These are phyloP conservation scores for Carapus acus DNA, from an alignment of 2,797 vertebrate species.

Conservation along the genomic window DNA sequence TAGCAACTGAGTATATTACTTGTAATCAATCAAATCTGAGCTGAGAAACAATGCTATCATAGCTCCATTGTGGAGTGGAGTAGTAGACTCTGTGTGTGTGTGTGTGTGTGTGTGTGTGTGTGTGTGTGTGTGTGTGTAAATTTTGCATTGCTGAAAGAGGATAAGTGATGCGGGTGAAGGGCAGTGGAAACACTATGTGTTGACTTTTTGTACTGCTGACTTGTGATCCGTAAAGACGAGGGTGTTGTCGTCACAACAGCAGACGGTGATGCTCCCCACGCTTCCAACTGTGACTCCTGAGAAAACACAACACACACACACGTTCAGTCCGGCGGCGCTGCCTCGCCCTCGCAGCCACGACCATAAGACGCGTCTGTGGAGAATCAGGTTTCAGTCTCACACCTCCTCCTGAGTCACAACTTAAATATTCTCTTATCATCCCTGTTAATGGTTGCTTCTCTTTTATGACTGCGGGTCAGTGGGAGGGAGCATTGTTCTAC, in stretches of 20 bases:
- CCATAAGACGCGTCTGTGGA: background rate
- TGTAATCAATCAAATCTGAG: too few relatives aligned
- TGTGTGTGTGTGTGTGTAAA: too few relatives aligned
- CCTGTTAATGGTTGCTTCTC: slow-evolving; percentile 51
- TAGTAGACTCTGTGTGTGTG: too few relatives aligned
- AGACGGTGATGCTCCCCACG: slow-evolving; percentile 1
- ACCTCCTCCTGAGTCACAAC: slow-evolving; percentile 14
- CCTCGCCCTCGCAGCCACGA: too few relatives aligned
- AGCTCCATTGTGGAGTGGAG: too few relatives aligned
- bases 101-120: too few relatives aligned
- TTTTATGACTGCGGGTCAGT: slow-evolving; percentile 30
- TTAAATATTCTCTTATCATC: slow-evolving; percentile 16
- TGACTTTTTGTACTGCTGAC: slow-evolving; percentile 28
- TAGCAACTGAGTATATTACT: too few relatives aligned
- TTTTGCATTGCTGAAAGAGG: too few relatives aligned
- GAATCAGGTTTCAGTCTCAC: background rate
- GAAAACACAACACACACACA: too few relatives aligned
- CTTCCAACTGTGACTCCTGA: background rate
- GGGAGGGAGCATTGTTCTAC: slow-evolving; percentile 10
- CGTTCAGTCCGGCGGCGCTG: too few relatives aligned
- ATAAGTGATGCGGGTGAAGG: slow-evolving; percentile 42
- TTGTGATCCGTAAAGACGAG: slow-evolving; percentile 29
- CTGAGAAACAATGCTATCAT: too few relatives aligned
- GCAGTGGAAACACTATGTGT: slow-evolving; percentile 35
- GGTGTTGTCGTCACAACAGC: slow-evolving; percentile 41